Conservation (phyloP, 2,888 invertebrate genomes). For the Heliconius sara region DNA sequence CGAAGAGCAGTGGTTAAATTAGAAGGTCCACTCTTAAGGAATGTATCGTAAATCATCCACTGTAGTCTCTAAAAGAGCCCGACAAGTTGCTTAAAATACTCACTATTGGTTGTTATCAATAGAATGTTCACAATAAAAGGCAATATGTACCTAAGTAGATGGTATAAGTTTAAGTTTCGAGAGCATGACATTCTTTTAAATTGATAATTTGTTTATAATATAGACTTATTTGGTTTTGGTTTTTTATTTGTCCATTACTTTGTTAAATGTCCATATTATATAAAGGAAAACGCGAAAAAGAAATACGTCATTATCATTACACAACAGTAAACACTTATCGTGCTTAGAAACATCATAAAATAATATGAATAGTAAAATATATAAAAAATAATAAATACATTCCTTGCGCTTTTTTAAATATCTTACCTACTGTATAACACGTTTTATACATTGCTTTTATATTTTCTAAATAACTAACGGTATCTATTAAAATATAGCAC, state of each 20-base stretch:
- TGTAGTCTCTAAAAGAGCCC: conserved; percentile 53
- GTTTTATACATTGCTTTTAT: neutral
- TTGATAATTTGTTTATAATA: neutral
- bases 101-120: conserved; percentile 44
- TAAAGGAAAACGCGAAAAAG: no score
- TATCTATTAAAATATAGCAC: neutral
- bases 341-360: no score
- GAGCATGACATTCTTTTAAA: conserved; percentile 6
- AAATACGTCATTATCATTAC: no score
- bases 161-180: conserved; percentile 4
- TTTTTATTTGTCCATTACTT: neutral
- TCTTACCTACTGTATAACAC: neutral
- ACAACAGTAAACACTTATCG: no score
- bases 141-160: conserved; percentile 15
- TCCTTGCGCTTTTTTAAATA: neutral
- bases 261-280: neutral
- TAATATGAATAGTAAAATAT: no score
- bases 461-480: neutral
- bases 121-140: conserved; percentile 40
- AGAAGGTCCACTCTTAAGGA: conserved; percentile 60
- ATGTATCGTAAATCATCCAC: conserved; percentile 76
- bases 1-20: conserved; percentile 57
- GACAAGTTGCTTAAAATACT: conserved; percentile 42
- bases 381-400: no score
- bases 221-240: no score